Evolutionary conservation across 2,797 vertebrate genomes (phyloP).

Genomic region (Centroberyx gerrardi): DNA sequence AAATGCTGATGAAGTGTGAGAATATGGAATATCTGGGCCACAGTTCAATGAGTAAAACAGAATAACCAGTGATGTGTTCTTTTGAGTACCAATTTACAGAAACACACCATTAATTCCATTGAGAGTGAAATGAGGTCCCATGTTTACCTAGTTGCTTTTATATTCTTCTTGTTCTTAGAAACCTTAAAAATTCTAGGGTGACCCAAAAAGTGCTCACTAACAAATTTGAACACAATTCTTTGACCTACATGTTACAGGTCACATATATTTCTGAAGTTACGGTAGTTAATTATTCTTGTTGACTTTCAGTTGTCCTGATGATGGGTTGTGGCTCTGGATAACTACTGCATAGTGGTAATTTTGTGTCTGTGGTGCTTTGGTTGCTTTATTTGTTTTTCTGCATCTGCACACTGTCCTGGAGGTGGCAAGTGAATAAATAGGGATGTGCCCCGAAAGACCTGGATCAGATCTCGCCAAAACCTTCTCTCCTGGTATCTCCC

Average conservation of each 20-base stretch:
- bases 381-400: conserved; percentile 50
- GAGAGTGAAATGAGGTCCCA: conserved; percentile 21
- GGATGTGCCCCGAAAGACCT: conserved; percentile 59
- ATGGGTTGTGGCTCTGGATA: background rate
- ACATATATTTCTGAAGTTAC: conserved; percentile 7
- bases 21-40: conserved; percentile 66
- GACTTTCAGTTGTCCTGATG: conserved; percentile 17
- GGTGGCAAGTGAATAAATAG: conserved; percentile 63
- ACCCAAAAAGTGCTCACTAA: background rate
- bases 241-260: conserved; percentile 9
- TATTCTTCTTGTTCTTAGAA: conserved; percentile 9
- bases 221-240: conserved; percentile 6
- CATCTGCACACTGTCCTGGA: conserved; percentile 62
- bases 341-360: background rate
- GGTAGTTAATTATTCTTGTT: background rate
- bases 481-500: conserved; percentile 57
- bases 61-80: conserved; percentile 41
- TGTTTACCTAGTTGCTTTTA: conserved; percentile 13
- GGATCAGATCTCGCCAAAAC: conserved; percentile 70
- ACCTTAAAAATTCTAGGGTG: conserved; percentile 12
- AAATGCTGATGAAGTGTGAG: conserved; percentile 52
- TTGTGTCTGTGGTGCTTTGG: conserved; percentile 16
- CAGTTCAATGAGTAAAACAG: conserved; percentile 44
- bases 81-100: conserved; percentile 14
- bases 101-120: conserved; percentile 10